Conservation (phyloP, 2,113 vertebrate species). For the Trochalopteron elliotii region DNA sequence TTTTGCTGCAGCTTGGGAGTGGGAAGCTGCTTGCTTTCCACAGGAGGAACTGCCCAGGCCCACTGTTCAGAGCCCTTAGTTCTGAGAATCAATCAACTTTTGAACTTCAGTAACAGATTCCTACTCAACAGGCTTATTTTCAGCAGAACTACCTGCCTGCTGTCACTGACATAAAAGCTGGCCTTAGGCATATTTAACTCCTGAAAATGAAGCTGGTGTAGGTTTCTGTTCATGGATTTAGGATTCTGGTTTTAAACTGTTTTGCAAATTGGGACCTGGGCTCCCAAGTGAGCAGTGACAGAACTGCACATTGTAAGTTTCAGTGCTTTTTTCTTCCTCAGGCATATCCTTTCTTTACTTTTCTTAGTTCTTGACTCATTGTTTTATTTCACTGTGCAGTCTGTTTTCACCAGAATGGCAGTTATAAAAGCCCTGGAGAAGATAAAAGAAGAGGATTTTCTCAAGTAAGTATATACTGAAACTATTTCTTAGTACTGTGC, state of each 20-base stretch:
- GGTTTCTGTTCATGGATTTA: background rate
- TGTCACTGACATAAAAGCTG: background rate
- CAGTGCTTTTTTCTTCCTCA: background rate
- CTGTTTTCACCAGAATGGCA: constrained; percentile 96
- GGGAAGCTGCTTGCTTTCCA: background rate
- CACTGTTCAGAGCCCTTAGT: background rate
- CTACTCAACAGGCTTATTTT: background rate
- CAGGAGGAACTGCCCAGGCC: background rate
- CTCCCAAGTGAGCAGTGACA: background rate
- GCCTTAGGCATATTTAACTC: background rate
- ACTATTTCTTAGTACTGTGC: constrained; percentile 9
- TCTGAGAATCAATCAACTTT: background rate
- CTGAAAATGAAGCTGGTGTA: background rate
- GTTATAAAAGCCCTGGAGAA: constrained; percentile 94
- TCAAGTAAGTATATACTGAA: constrained; percentile 75
- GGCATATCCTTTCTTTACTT: constrained; percentile 34
- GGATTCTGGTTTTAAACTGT: background rate
- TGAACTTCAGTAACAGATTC: background rate
- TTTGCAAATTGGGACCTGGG: background rate
- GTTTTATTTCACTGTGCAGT: constrained; percentile 78
- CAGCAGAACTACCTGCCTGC: background rate
- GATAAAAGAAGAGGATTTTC: constrained; percentile 88
- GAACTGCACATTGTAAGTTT: background rate
- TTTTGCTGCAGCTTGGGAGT: background rate
- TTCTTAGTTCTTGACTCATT: constrained; percentile 31